Conservation (phyloP, 2,113 vertebrate genomes). For the Psephotus haematonotus region DNA sequence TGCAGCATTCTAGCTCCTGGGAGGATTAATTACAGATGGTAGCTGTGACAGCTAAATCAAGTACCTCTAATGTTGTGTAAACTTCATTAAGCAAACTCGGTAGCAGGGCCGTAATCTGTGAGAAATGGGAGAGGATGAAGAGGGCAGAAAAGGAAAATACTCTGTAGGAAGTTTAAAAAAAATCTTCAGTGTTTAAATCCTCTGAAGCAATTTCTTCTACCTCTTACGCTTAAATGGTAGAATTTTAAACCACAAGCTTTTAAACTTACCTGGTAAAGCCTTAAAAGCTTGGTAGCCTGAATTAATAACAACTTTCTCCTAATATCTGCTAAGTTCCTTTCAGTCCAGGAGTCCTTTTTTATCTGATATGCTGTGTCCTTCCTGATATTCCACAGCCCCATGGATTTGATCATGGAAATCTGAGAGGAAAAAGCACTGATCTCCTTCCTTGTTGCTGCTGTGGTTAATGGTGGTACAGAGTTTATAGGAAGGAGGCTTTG, state of each 20-base stretch:
- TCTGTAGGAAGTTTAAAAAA: neutral
- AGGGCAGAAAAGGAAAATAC: neutral
- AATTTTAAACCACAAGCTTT: constrained; percentile 22
- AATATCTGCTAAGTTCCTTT: neutral
- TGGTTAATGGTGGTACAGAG: neutral
- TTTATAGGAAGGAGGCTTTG: neutral
- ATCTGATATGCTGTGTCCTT: neutral
- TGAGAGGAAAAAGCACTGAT: neutral
- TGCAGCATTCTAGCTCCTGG: neutral
- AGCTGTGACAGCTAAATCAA: constrained; percentile 46
- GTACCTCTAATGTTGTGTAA: constrained; percentile 40
- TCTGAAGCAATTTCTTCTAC: neutral
- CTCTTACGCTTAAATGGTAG: neutral
- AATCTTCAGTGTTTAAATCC: neutral
- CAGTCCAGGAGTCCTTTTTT: constrained; percentile 16
- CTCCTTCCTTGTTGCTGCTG: neutral
- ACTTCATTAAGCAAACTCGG: neutral
- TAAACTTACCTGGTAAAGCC: constrained; percentile 46
- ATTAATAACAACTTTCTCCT: constrained; percentile 19
- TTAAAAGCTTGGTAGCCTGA: constrained; percentile 6
- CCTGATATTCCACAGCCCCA: neutral
- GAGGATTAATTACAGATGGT: constrained; percentile 55
- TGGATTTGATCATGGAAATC: neutral
- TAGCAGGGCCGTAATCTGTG: neutral
- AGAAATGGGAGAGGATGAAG: neutral